Percentiles rank a stretch among this genome's conserved stretches.
Conservation (phyloP, 2,797 vertebrate genomes). For the Remorina albescens region DNA sequence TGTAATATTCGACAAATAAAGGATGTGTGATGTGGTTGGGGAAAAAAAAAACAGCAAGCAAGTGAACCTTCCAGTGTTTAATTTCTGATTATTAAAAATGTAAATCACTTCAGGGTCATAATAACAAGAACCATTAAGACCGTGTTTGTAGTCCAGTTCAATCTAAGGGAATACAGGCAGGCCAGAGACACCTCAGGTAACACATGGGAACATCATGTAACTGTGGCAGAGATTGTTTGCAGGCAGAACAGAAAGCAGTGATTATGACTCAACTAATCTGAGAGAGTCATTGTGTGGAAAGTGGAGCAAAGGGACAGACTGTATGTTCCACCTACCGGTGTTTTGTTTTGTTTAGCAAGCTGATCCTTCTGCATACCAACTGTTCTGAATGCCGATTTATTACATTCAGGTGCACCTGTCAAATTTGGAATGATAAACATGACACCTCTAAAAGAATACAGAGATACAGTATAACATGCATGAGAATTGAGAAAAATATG, state of each 20-base stretch:
- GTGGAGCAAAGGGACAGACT: neutral
- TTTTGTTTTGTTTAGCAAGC: neutral
- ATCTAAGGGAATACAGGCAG: too few relatives aligned
- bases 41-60: neutral
- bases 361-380: neutral
- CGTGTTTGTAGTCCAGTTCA: too few relatives aligned
- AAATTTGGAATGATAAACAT: neutral
- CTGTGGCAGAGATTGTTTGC: neutral
- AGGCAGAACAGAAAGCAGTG: neutral
- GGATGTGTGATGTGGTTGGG: too few relatives aligned
- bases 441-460: neutral
- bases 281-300: slow-evolving; percentile 15
- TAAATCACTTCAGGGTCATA: neutral
- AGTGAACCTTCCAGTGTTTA: neutral
- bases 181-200: too few relatives aligned
- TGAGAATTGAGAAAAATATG: too few relatives aligned
- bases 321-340: neutral
- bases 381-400: neutral
- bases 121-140: too few relatives aligned
- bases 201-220: too few relatives aligned
- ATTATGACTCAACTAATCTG: slow-evolving; percentile 41
- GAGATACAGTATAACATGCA: neutral
- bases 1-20: neutral
- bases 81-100: neutral
- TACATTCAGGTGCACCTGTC: neutral